A percentile compares a stretch with the other conserved stretches of the same genome.
phyloP scores from a whole-genome alignment of 1,140 invertebrate genomes.

The Eubasilissa regina region DNA sequence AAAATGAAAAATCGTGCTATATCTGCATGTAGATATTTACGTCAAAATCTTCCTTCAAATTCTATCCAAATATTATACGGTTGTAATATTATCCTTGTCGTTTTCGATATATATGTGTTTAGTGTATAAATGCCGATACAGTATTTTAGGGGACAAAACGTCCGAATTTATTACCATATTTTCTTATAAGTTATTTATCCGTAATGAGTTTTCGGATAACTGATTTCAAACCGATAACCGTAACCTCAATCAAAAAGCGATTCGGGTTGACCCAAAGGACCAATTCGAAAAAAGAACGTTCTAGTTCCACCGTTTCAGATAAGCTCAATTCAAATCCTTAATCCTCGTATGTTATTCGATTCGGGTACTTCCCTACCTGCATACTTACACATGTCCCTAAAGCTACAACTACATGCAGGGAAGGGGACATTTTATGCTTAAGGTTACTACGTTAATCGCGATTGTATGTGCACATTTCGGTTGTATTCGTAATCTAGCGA shows the following conservation, averaged over 20 bases:
- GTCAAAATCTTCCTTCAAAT: too few relatives aligned
- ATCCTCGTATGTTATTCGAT: slow-evolving; percentile 53
- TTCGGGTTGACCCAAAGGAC: slow-evolving; percentile 48
- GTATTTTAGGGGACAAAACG: slow-evolving; percentile 12
- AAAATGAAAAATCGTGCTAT: too few relatives aligned
- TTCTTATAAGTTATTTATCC: slow-evolving; percentile 43
- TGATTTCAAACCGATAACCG: slow-evolving; percentile 48
- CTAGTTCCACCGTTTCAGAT: slow-evolving; percentile 41
- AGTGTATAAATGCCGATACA: not conserved
- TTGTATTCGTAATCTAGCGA: not conserved
- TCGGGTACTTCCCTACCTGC: slow-evolving; percentile 17
- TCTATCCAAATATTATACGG: too few relatives aligned
- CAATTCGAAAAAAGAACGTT: slow-evolving; percentile 49
- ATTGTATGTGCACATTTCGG: slow-evolving; percentile 38
- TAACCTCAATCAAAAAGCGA: slow-evolving; percentile 52
- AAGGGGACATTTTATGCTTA: slow-evolving; percentile 27
- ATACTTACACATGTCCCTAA: not conserved
- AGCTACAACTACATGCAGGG: not conserved
- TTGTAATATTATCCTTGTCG: too few relatives aligned
- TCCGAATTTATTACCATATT: slow-evolving; percentile 21
- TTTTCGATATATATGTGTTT: too few relatives aligned
- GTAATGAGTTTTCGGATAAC: slow-evolving; percentile 41
- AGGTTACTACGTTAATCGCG: slow-evolving; percentile 45
- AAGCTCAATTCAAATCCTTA: slow-evolving; percentile 46
- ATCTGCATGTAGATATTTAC: too few relatives aligned